Conservation (phyloP, 2,113 vertebrate genomes). For the Haemorhous mexicanus region DNA sequence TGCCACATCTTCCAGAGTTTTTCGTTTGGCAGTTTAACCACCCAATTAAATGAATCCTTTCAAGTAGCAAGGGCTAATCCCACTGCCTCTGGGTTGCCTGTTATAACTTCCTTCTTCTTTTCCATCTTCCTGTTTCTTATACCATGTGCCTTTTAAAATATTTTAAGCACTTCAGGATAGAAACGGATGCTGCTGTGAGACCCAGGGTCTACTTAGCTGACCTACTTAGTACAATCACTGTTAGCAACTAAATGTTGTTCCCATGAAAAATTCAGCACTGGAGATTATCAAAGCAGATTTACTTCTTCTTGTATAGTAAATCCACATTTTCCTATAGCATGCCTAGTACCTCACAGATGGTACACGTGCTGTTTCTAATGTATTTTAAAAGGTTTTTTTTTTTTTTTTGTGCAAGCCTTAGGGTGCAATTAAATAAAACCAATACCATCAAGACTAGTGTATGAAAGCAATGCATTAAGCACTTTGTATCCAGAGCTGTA, state of each 20-base stretch:
- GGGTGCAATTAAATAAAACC: slow-evolving; percentile 23
- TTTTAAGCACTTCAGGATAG: not conserved
- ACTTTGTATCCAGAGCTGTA: not conserved
- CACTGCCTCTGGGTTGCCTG: not conserved
- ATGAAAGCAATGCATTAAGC: not conserved
- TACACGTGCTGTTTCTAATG: not conserved
- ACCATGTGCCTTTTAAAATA: not conserved
- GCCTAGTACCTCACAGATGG: not conserved
- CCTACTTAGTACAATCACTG: not conserved
- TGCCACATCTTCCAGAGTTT: not conserved
- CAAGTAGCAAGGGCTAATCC: not conserved
- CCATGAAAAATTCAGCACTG: not conserved
- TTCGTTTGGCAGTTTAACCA: not conserved
- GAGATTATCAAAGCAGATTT: not conserved
- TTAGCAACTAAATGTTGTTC: not conserved
- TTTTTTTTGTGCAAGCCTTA: not conserved
- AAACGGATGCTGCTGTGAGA: not conserved
- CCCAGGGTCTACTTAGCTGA: not conserved
- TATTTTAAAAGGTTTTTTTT: not conserved
- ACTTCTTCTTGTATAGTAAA: not conserved
- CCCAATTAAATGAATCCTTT: not conserved
- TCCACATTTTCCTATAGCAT: not conserved
- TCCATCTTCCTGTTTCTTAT: not conserved
- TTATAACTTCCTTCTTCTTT: not conserved
- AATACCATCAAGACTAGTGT: not conserved